Conservation (phyloP, 1,140 invertebrate species). For the Magallana gigas region DNA sequence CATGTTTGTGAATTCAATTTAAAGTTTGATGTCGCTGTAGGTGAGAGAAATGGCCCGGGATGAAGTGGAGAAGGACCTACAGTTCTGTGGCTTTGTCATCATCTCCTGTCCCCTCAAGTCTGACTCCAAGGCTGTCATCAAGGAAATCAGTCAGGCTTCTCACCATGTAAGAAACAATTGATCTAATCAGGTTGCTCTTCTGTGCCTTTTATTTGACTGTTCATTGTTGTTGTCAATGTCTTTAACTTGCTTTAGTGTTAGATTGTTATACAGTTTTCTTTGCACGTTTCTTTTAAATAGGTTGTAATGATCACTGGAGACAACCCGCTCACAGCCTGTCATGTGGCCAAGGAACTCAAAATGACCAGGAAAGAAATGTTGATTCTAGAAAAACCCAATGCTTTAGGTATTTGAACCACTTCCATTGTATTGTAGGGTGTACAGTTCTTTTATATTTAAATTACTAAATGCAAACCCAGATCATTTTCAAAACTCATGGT, state of each 20-base stretch:
- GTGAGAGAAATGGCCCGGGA: conserved; percentile 91
- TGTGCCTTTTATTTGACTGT: too few species aligned
- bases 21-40: conserved; percentile 71
- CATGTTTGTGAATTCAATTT: too few species aligned
- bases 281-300: conserved; percentile 73
- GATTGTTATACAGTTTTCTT: too few species aligned
- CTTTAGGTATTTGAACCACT: conserved; percentile 60
- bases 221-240: background rate
- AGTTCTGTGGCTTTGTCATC: conserved; percentile 98
- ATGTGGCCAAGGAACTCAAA: conserved; percentile 96
- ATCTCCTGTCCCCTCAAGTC: conserved; percentile 98
- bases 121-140: conserved; percentile 95
- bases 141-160: conserved; percentile 94
- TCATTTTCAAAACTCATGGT: too few species aligned
- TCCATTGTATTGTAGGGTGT: too few species aligned
- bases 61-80: conserved; percentile 91
- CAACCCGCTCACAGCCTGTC: conserved; percentile 98
- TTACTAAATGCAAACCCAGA: too few species aligned
- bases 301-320: conserved; percentile 99
- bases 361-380: conserved; percentile 90
- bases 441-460: too few species aligned
- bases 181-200: background rate
- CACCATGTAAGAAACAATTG: conserved; percentile 84
- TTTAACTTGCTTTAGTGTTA: background rate
- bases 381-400: conserved; percentile 82